A percentile compares a stretch with the other conserved stretches of the same genome.
These are phyloP conservation scores for Coelopa frigida DNA, from an alignment of 1,140 invertebrate species.

Conservation along the genomic window DNA sequence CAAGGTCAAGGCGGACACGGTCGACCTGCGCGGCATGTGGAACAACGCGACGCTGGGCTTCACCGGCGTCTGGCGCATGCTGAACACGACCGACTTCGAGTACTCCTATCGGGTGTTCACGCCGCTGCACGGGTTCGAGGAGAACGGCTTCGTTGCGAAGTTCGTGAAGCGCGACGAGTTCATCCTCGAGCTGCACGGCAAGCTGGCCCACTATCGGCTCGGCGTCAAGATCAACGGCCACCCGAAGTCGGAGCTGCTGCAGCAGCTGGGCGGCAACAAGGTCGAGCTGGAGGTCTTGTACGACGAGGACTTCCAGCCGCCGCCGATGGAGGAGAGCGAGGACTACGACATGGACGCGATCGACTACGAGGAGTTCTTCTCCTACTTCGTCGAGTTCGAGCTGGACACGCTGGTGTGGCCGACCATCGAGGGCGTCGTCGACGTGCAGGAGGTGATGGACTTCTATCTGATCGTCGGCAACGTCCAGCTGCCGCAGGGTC, in stretches of 20 bases:
- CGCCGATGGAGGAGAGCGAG: conserved; percentile 20
- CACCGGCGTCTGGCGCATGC: conserved; percentile 65
- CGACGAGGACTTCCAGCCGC: conserved; percentile 33
- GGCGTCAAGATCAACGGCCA: conserved; percentile 50
- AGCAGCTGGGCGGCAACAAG: conserved; percentile 29
- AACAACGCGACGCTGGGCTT: conserved; percentile 67
- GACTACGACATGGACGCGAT: conserved; percentile 23
- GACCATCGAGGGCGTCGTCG: conserved; percentile 52
- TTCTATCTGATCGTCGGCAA: conserved; percentile 47
- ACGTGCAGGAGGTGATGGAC: conserved; percentile 52
- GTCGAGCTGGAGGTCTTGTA: conserved; percentile 29
- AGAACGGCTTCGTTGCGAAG: conserved; percentile 65
- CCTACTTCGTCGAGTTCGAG: conserved; percentile 52
- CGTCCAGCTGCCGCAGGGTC: conserved; percentile 48
- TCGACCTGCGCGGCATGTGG: conserved; percentile 65
- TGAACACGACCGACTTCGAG: conserved; percentile 62
- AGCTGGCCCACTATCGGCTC: conserved; percentile 56
- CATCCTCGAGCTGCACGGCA: conserved; percentile 60
- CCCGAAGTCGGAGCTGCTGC: conserved; percentile 47
- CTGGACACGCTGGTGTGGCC: conserved; percentile 58
- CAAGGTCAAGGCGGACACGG: conserved; percentile 29
- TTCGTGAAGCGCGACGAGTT: conserved; percentile 53
- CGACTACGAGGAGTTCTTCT: conserved; percentile 46
- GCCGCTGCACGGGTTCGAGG: conserved; percentile 62
- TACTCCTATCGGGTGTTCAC: conserved; percentile 70